A percentile compares a stretch with the other conserved stretches of the same genome.
Evolutionary conservation across 2,113 vertebrate genomes (phyloP).

Genomic region (Saiga tatarica): DNA sequence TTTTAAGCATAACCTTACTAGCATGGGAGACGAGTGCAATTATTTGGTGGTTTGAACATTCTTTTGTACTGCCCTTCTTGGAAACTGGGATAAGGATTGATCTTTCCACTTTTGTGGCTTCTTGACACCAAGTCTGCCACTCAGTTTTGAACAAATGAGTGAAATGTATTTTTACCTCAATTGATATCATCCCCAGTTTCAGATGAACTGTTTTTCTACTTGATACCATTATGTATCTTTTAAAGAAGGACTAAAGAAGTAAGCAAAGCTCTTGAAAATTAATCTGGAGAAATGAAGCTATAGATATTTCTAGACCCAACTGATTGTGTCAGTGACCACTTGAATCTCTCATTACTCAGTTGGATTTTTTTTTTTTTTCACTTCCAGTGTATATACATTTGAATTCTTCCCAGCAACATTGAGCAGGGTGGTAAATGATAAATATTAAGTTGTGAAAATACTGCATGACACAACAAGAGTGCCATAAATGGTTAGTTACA

Average conservation of each 20-base stretch:
- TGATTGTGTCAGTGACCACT: neutral
- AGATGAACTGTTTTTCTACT: neutral
- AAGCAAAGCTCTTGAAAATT: neutral
- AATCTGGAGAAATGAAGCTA: neutral
- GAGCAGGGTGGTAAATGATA: neutral
- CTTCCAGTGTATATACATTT: neutral
- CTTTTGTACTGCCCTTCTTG: neutral
- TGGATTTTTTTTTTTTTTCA: neutral
- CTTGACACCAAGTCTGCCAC: neutral
- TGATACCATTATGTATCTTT: neutral
- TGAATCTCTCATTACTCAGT: neutral
- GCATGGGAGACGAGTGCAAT: neutral
- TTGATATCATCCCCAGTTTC: neutral
- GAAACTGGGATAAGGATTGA: neutral
- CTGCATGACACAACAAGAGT: neutral
- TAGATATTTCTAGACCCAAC: neutral
- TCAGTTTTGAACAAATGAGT: neutral
- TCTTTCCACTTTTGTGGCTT: neutral
- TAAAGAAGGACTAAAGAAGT: neutral
- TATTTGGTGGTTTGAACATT: neutral
- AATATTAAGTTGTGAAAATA: neutral
- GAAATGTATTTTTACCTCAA: neutral
- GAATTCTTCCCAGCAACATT: neutral
- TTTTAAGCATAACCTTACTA: neutral
- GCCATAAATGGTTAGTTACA: neutral